Conservation (phyloP, 1,140 invertebrate genomes). For the Hylyphantes graminicola region DNA sequence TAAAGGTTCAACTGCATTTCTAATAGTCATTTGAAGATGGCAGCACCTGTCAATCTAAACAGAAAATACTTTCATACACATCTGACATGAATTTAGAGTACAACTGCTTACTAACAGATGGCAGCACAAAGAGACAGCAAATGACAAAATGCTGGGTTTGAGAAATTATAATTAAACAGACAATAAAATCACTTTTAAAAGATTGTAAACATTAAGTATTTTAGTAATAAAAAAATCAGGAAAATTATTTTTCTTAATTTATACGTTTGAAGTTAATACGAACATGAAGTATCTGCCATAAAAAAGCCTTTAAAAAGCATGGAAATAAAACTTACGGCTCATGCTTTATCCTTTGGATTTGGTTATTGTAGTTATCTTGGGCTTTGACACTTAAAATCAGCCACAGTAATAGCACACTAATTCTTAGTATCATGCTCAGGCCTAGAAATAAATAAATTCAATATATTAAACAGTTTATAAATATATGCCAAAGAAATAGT, state of each 20-base stretch:
- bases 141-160: no score
- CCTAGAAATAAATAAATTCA: no score
- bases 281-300: neutral
- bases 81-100: no score
- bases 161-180: neutral
- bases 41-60: no score
- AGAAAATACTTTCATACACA: no score
- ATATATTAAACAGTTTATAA: no score
- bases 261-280: neutral
- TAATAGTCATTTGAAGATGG: no score
- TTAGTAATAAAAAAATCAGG: neutral
- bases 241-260: neutral
- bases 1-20: no score
- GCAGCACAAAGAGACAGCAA: neutral
- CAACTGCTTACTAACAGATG: no score
- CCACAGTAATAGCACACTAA: neutral
- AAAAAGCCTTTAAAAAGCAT: neutral
- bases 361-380: neutral
- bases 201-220: neutral
- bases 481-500: no score
- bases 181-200: neutral
- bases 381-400: neutral
- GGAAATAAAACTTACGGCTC: conserved; percentile 27
- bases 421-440: no score
- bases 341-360: conserved; percentile 33